Conservation (phyloP, 2,888 invertebrate genomes). For the Balanococcus diminutus region DNA sequence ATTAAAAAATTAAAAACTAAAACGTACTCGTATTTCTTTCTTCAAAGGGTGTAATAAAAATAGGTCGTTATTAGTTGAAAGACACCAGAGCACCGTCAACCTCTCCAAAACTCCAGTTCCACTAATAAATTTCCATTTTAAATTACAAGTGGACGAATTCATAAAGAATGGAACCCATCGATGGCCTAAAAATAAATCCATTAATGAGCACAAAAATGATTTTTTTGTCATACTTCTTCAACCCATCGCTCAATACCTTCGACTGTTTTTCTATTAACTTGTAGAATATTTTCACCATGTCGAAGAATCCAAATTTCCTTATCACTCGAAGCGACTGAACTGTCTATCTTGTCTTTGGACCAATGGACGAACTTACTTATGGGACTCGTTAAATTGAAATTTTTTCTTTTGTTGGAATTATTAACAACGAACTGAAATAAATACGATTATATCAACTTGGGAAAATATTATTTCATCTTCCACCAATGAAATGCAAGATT, state of each 20-base stretch:
- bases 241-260: neutral
- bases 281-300: constrained; percentile 5
- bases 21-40: constrained; percentile 25
- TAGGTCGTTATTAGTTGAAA: constrained; percentile 38
- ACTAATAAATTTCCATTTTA: constrained; percentile 44
- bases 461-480: too few relatives aligned
- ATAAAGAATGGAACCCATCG: constrained; percentile 44
- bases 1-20: neutral
- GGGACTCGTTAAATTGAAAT: constrained; percentile 15
- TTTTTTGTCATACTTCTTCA: neutral
- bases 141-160: neutral
- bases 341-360: constrained; percentile 27
- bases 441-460: neutral
- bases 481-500: neutral
- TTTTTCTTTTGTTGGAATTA: neutral
- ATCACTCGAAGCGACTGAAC: constrained; percentile 6
- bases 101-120: neutral
- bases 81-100: constrained; percentile 36
- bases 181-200: neutral
- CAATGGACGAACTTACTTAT: constrained; percentile 43
- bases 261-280: neutral
- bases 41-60: constrained; percentile 12
- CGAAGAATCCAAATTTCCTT: neutral
- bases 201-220: neutral
- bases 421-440: neutral